Evolutionary conservation across 1,140 invertebrate species (phyloP).

Genomic region (Trialeurodes vaporariorum): DNA sequence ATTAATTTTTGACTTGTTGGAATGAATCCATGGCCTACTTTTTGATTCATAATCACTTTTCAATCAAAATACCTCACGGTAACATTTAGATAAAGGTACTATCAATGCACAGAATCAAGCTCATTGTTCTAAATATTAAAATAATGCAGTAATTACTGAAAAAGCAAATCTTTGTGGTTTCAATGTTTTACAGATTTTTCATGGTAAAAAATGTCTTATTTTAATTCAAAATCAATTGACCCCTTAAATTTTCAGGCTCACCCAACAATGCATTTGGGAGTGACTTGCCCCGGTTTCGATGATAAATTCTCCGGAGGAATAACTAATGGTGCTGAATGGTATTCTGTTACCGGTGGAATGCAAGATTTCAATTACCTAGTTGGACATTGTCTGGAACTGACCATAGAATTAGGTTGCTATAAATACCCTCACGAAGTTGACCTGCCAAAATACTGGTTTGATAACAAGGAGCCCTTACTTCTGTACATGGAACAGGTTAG

Average conservation of each 20-base stretch:
- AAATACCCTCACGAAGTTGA: slow-evolving; percentile 73
- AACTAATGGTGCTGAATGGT: slow-evolving; percentile 88
- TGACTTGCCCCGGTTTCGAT: slow-evolving; percentile 51
- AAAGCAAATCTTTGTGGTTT: no score
- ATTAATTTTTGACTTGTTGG: no score
- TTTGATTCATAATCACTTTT: no score
- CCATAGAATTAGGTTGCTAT: slow-evolving; percentile 84
- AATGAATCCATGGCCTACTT: no score
- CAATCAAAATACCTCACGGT: no score
- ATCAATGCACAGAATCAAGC: no score
- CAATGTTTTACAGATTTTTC: no score
- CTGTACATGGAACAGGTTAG: slow-evolving; percentile 74
- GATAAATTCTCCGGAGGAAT: slow-evolving; percentile 72
- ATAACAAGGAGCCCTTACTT: slow-evolving; percentile 76
- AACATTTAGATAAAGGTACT: no score
- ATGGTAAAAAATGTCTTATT: no score
- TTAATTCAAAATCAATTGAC: slow-evolving; percentile 13
- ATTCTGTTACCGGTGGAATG: slow-evolving; percentile 83
- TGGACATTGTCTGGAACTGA: slow-evolving; percentile 89
- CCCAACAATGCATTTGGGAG: slow-evolving; percentile 64
- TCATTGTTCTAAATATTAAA: no score
- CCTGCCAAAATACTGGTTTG: slow-evolving; percentile 71
- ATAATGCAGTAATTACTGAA: no score
- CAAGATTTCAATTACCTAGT: slow-evolving; percentile 96
- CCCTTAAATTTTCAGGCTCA: slow-evolving; percentile 46